Evolutionary conservation across 2,888 invertebrate species (phyloP), one percentile per base, ranked within the genome.

Genomic region (Theretra japonica): DNA sequence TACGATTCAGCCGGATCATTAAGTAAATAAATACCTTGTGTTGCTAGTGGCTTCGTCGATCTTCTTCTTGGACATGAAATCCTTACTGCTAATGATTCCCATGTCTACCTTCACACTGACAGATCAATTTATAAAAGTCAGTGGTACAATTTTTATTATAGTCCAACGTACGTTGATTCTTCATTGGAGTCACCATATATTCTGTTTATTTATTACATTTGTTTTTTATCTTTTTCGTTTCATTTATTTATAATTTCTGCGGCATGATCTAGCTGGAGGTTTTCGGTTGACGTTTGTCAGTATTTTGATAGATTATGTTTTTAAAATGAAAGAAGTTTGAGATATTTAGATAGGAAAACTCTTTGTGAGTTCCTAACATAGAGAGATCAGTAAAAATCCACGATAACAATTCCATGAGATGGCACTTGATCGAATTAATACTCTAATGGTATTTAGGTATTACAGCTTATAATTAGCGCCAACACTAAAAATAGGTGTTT

Each of bases 11-110:
- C n/a, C n/a, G n/a, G n/a, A n/a, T n/a, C n/a, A n/a, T 48, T 8
- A 8, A 30, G 70, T n/a, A 65, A 30, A 57, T 57, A 58, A 15
- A 33, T 83, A 91, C 92, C 91, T 91, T 4, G 89, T 78, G 73
- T 92, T 92, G 72, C 92, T 92, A 0, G 92, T 92, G 0, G 89
- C 83, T 77, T 89, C 88, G 70, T 91, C 89, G 53, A 91, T 74
- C 76, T 83, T 87, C 58, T 79, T 79, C 69, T 76, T 81, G 23
- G 72, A 60, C 60, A 77, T 73, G 23, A 82, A 74, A n/a, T 86
- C 84, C 74, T 87, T 90, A 58, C 88, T 88, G 53, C 82, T 81
- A 6, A 77, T 71, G 4, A 86, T 74, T 72, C 89, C 88, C 88
- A 90, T 89, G 76, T 77, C 83, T 50, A 59, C 57, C 21, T 50